These are phyloP conservation scores for Lasioglossum villosulum DNA, from an alignment of 2,888 invertebrate genomes.

Conservation along the genomic window DNA sequence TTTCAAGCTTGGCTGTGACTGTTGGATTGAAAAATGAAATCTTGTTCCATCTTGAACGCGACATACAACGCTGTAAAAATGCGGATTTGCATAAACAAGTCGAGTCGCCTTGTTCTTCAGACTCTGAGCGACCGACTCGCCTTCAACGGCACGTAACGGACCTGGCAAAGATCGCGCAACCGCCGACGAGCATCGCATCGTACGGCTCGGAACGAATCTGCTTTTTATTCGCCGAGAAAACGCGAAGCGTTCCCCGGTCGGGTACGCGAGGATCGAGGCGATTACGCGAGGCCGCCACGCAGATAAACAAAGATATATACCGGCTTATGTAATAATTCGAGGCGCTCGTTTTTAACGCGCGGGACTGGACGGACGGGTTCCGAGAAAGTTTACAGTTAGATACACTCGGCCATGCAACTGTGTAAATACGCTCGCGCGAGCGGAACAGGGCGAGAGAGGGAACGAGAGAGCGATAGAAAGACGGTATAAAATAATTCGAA, in stretches of 20 bases:
- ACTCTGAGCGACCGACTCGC: not conserved
- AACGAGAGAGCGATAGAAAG: not conserved
- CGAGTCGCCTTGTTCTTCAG: not conserved
- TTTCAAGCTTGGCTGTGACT: not conserved
- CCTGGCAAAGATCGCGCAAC: not conserved
- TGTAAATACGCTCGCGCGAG: conserved; percentile 27
- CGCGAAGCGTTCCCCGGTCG: conserved; percentile 17
- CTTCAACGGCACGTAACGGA: not conserved
- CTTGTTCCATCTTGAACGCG: not conserved
- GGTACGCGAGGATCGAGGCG: conserved; percentile 11
- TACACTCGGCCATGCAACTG: conserved; percentile 21
- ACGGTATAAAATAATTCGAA: conserved; percentile 20
- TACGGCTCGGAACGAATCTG: not conserved
- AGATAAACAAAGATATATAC: conserved; percentile 30
- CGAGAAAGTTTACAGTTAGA: conserved; percentile 48
- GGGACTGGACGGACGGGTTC: conserved; percentile 18
- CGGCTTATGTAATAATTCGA: conserved; percentile 45
- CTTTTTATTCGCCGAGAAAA: conserved; percentile 9
- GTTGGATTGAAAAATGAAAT: not conserved
- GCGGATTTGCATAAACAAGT: not conserved
- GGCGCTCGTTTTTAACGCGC: conserved; percentile 29
- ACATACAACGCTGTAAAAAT: not conserved
- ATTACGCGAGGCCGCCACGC: conserved; percentile 28
- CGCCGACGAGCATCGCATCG: not conserved
- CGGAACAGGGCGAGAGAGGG: not conserved